Evolutionary conservation across 2,797 vertebrate species (phyloP), one percentile per base, ranked within the genome.

Genomic region (Manis pentadactyla): DNA sequence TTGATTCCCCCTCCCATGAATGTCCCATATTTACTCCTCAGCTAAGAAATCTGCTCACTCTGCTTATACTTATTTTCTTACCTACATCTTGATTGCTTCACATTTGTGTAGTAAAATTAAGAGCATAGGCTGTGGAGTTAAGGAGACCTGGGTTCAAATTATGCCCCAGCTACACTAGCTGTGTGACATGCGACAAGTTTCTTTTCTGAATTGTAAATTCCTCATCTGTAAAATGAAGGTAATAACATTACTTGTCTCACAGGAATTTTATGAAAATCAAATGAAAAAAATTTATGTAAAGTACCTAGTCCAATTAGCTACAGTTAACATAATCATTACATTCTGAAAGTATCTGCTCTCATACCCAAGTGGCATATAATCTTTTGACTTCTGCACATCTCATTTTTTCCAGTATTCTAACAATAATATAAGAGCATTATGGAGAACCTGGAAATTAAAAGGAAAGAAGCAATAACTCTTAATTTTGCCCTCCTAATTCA

Each of bases 351-450:
- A 68, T 83, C 68, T 95, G 64, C 39, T 39, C 18, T 78, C 25
- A 25, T 59, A 83, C 55, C 27, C 10, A 91, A 95, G 42, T 55
- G 19, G 59, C 18, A 73, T 39, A 73, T 21, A 31, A 59, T 79
- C 66, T 82, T 88, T 82, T 55, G n/a, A 95, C 25, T 81, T 85
- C 46, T 57, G 27, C 19, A 77, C 75, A 21, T 57, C 63, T 90
- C 66, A 93, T 49, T 86, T 87, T 94, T 78, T 82, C 55, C 13
- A 53, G 64, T 53, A 87, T 57, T 71, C n/a, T 83, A 71, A 90
- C 86, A 69, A 69, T 37, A 75, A 64, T 69, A 21, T 25, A 49
- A 63, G 34, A 88, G n/a, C 14, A 69, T 79, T 61, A 64, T 63
- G 8, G 49, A 75, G 59, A 86, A 63, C 11, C 82, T 75, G 23